Conservation (phyloP, 2,797 vertebrate genomes). For the Sebastes oblongus region DNA sequence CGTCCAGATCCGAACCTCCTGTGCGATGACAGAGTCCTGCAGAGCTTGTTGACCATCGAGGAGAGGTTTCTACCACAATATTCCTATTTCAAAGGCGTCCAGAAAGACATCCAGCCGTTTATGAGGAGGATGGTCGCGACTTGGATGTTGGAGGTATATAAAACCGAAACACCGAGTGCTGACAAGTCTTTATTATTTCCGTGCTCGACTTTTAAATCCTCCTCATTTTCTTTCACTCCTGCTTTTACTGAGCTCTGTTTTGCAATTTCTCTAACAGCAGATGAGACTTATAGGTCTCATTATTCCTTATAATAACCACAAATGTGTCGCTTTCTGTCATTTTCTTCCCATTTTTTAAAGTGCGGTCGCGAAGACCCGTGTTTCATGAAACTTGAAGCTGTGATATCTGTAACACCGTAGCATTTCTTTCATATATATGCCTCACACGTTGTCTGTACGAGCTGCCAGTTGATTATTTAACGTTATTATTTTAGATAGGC, state of each 20-base stretch:
- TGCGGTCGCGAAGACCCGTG: constrained; percentile 31
- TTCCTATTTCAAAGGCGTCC: constrained; percentile 93
- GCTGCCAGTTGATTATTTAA: constrained; percentile 48
- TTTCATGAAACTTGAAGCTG: constrained; percentile 35
- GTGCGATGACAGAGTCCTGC: constrained; percentile 90
- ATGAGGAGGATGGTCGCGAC: constrained; percentile 96
- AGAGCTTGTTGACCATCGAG: constrained; percentile 91
- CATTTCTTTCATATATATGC: neutral
- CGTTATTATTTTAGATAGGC: constrained; percentile 76
- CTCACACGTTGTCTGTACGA: constrained; percentile 14
- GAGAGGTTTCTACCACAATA: constrained; percentile 92
- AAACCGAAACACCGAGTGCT: constrained; percentile 48
- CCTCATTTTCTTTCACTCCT: constrained; percentile 40
- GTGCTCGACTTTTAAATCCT: constrained; percentile 67
- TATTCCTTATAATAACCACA: constrained; percentile 38
- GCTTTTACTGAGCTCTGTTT: constrained; percentile 20
- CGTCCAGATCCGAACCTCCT: constrained; percentile 90
- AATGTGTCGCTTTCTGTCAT: constrained; percentile 50
- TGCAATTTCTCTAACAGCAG: constrained; percentile 26
- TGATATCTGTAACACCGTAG: neutral
- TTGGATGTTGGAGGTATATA: constrained; percentile 96
- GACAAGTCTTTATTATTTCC: constrained; percentile 66
- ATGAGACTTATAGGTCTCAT: constrained; percentile 16
- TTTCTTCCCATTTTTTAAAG: constrained; percentile 61
- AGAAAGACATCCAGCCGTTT: constrained; percentile 94